Evolutionary conservation across 2,113 vertebrate genomes (phyloP).

Genomic region (Osmerus eperlanus): DNA sequence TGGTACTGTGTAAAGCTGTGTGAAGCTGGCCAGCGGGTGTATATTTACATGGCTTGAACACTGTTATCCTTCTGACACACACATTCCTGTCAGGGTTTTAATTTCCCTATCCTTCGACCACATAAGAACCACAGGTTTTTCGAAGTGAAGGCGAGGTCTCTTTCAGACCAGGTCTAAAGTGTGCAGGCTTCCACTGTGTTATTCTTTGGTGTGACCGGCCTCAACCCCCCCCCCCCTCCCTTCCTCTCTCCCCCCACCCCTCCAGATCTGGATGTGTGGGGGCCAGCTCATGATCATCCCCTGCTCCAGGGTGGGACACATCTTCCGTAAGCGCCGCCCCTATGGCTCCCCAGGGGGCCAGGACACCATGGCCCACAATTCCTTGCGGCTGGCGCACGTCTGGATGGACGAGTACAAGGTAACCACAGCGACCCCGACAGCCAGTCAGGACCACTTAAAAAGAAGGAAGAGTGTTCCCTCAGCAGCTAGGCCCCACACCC

Average conservation of each 20-base stretch:
- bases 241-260: constrained; percentile 7
- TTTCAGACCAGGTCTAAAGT: no score
- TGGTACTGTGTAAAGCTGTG: no score
- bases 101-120: no score
- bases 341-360: constrained; percentile 92
- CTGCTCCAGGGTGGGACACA: constrained; percentile 94
- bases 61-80: no score
- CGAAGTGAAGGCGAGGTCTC: no score
- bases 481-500: neutral
- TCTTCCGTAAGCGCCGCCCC: constrained; percentile 93
- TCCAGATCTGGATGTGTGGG: constrained; percentile 98
- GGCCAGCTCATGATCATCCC: constrained; percentile 91
- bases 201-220: no score
- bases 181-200: no score
- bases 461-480: neutral
- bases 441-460: no score
- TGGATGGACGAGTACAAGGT: constrained; percentile 99
- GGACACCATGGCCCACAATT: constrained; percentile 97
- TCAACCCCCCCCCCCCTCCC: no score
- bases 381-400: constrained; percentile 87
- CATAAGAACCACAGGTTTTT: no score
- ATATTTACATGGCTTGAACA: no score
- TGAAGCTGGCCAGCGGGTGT: no score
- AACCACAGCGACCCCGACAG: constrained; percentile 4
- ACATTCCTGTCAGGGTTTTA: neutral